Conservation (phyloP, 2,888 invertebrate genomes). For the Tetranychus piercei region DNA sequence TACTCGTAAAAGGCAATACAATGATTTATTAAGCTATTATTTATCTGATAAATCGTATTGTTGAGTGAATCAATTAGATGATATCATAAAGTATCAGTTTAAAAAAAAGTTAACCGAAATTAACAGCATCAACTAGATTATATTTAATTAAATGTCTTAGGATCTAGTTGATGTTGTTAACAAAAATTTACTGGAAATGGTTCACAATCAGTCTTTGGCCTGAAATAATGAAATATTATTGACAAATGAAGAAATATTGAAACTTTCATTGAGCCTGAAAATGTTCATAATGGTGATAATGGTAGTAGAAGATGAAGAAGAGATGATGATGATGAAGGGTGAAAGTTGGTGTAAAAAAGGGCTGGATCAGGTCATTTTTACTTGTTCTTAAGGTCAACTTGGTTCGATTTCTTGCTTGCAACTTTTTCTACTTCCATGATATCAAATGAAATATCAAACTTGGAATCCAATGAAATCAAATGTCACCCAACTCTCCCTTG, state of each 20-base stretch:
- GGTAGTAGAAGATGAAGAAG: background rate
- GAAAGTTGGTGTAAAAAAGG: background rate
- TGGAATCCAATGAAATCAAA: background rate
- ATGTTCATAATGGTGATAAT: background rate
- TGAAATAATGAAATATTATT: background rate
- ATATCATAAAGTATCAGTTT: too few relatives aligned
- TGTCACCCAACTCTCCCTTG: background rate
- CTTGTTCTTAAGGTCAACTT: background rate
- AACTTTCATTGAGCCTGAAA: slow-evolving; percentile 1
- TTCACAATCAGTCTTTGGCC: background rate
- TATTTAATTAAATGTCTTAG: background rate
- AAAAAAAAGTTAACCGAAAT: background rate
- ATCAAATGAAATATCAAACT: background rate
- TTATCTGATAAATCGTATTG: too few relatives aligned
- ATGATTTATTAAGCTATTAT: too few relatives aligned
- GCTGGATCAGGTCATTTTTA: background rate
- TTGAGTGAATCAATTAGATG: too few relatives aligned
- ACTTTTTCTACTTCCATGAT: too few relatives aligned
- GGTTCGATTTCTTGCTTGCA: too few relatives aligned
- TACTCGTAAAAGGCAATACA: too few relatives aligned
- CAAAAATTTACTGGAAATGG: too few relatives aligned
- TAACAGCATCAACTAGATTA: background rate
- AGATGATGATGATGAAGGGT: background rate
- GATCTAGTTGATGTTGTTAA: background rate
- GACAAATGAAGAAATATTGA: background rate